phyloP scores from a whole-genome alignment of 2,888 invertebrate genomes.

The Autographa gamma region DNA sequence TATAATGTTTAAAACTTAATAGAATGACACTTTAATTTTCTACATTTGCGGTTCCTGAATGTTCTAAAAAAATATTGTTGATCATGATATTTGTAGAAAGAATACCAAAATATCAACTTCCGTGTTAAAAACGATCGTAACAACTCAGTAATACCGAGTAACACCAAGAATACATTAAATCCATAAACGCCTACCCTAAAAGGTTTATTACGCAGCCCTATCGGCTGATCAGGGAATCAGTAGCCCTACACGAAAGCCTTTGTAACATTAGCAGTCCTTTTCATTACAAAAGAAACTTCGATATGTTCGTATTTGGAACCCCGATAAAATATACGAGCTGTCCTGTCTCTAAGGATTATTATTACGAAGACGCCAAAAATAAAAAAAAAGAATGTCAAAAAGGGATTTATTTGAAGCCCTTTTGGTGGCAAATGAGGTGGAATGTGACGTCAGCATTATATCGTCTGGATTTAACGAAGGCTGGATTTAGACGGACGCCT shows the following conservation, averaged over 20 bases:
- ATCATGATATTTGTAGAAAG: background rate
- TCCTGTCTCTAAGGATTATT: conserved; percentile 60
- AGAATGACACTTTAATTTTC: background rate
- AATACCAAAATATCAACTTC: background rate
- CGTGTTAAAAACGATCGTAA: background rate
- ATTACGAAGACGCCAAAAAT: conserved; percentile 69
- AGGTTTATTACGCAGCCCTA: conserved; percentile 47
- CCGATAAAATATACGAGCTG: conserved; percentile 63
- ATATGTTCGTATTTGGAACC: conserved; percentile 56
- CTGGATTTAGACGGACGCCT: conserved; percentile 57
- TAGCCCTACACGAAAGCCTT: conserved; percentile 37
- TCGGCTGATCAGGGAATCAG: conserved; percentile 48
- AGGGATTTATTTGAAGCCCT: conserved; percentile 75
- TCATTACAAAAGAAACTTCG: conserved; percentile 56
- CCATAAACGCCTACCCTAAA: conserved; percentile 40
- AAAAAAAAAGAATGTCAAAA: conserved; percentile 71
- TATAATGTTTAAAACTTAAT: too few relatives aligned
- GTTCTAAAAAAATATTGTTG: background rate
- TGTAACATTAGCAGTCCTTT: conserved; percentile 50
- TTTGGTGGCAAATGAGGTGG: conserved; percentile 76
- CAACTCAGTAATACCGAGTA: conserved; percentile 1
- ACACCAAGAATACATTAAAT: conserved; percentile 26
- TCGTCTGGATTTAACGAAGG: conserved; percentile 62
- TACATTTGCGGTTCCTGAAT: background rate
- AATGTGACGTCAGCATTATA: conserved; percentile 72